Conservation (phyloP, 2,797 vertebrate genomes). For the Heterohyrax brucei region DNA sequence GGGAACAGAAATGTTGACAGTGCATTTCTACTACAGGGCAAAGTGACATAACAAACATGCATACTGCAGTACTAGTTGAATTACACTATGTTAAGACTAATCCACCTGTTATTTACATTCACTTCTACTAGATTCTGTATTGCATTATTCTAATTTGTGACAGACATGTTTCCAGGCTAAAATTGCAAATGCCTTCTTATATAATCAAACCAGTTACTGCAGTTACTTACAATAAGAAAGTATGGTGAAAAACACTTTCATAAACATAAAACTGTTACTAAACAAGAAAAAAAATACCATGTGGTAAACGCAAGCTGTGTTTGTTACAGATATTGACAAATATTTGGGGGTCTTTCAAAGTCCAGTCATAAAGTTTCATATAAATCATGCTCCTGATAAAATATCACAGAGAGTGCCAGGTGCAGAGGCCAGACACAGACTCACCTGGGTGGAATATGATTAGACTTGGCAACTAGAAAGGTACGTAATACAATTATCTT, state of each 20-base stretch:
- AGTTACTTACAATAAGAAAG: not conserved
- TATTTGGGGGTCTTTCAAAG: not conserved
- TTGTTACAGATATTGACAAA: constrained; percentile 34
- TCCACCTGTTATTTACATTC: not conserved
- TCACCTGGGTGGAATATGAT: constrained; percentile 46
- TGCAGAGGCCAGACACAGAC: not conserved
- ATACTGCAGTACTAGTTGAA: not conserved
- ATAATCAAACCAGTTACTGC: not conserved
- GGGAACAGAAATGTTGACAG: not conserved
- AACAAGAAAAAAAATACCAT: constrained; percentile 4
- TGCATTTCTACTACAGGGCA: not conserved
- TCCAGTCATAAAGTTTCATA: not conserved
- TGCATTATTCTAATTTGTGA: constrained; percentile 14
- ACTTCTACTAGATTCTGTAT: not conserved
- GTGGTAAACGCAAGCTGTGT: not conserved
- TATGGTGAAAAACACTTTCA: not conserved
- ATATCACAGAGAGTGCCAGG: constrained; percentile 36
- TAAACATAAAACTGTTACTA: not conserved
- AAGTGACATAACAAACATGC: not conserved
- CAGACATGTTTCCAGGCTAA: constrained; percentile 13
- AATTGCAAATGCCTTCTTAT: not conserved
- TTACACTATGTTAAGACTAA: not conserved
- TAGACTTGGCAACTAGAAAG: constrained; percentile 57
- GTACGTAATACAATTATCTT: constrained; percentile 32
- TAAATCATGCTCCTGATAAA: constrained; percentile 18